Evolutionary conservation across 2,797 vertebrate genomes (phyloP).

Genomic region (Notolepis coatsorum): DNA sequence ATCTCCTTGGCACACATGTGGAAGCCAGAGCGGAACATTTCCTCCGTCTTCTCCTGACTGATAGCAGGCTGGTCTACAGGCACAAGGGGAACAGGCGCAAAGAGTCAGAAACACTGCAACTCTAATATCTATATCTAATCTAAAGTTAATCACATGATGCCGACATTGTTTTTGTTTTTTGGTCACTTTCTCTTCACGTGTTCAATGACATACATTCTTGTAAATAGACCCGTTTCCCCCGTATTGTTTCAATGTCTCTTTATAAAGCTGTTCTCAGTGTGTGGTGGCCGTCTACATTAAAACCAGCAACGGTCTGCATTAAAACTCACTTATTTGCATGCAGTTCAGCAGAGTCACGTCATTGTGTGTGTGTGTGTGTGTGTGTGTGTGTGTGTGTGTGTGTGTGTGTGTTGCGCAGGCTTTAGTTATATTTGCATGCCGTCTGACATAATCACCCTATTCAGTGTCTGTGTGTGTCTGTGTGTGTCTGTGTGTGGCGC

Average conservation of each 20-base stretch:
- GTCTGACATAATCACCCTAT: conserved; percentile 1
- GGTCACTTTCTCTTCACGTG: not conserved
- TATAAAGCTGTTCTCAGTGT: not conserved
- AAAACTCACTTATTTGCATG: conserved; percentile 36
- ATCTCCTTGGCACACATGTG: conserved; percentile 97
- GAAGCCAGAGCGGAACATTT: conserved; percentile 97
- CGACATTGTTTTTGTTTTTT: not conserved
- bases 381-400: not conserved
- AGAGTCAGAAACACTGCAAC: conserved; percentile 30
- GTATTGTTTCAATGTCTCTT: not conserved
- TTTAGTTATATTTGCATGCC: conserved; percentile 42
- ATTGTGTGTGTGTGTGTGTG: conserved; percentile 22
- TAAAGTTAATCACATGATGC: not conserved
- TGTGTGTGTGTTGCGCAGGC: not conserved
- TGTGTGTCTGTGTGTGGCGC: not conserved
- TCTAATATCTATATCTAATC: not conserved
- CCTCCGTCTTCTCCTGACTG: conserved; percentile 88
- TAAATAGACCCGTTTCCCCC: not conserved
- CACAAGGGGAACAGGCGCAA: conserved; percentile 65
- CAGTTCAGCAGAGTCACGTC: conserved; percentile 8
- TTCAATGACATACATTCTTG: not conserved
- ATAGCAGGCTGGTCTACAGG: conserved; percentile 81
- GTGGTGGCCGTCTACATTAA: not conserved
- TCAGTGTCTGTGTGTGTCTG: not conserved
- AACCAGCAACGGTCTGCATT: not conserved